These are phyloP conservation scores for Bucco capensis DNA, from an alignment of 2,113 vertebrate genomes.

Conservation along the genomic window DNA sequence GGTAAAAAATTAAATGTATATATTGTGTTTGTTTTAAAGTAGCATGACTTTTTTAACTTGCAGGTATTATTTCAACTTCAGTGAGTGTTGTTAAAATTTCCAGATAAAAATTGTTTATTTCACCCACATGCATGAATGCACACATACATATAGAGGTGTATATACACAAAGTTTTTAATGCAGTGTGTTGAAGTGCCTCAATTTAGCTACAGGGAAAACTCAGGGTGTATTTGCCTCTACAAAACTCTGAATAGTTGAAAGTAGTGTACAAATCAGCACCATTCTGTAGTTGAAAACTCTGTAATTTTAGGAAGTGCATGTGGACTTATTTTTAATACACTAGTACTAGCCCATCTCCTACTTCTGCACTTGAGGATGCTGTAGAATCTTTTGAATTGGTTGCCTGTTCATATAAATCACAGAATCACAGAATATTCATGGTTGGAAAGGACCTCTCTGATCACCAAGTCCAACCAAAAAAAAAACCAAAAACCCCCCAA, in stretches of 20 bases:
- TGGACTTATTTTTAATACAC: not conserved
- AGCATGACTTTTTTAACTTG: not conserved
- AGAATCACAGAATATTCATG: too few relatives aligned
- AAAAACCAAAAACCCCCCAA: too few relatives aligned
- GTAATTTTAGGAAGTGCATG: not conserved
- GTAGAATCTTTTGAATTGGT: not conserved
- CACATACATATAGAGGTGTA: not conserved
- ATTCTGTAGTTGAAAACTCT: not conserved
- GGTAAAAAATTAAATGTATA: constrained; percentile 40
- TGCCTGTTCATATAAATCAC: not conserved
- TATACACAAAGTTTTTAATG: not conserved
- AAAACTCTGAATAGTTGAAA: not conserved
- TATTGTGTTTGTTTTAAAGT: not conserved
- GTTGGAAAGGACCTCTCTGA: too few relatives aligned
- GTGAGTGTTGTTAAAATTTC: not conserved
- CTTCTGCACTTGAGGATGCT: not conserved
- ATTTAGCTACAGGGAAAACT: not conserved
- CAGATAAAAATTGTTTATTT: not conserved
- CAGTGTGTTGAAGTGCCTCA: not conserved
- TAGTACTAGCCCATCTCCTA: not conserved
- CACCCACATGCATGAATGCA: fast-evolving
- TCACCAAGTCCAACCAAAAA: too few relatives aligned
- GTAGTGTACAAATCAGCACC: not conserved
- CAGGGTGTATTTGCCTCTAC: not conserved
- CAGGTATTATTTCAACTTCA: not conserved